These are phyloP conservation scores for Oenanthe oenanthe DNA, from an alignment of 2,113 vertebrate genomes.

Conservation along the genomic window DNA sequence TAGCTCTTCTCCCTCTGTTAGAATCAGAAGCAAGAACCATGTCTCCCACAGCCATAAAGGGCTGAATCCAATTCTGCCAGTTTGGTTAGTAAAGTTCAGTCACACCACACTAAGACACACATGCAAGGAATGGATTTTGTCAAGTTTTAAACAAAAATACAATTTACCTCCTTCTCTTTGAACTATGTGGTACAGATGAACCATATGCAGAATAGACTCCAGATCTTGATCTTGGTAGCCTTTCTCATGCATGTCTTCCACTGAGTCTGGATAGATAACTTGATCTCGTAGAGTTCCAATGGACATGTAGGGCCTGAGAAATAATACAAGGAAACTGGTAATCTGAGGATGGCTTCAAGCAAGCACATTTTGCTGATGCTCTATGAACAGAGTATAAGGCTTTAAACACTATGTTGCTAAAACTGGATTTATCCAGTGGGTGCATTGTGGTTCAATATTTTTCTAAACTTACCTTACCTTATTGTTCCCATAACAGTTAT, in stretches of 20 bases:
- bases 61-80: neutral
- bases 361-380: neutral
- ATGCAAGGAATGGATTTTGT: fast-evolving
- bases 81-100: neutral
- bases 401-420: constrained; percentile 22
- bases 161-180: constrained; percentile 93
- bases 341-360: neutral
- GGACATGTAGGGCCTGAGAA: constrained; percentile 94
- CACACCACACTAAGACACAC: neutral
- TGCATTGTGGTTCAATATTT: neutral
- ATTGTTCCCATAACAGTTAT: constrained; percentile 26
- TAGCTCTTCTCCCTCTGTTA: neutral
- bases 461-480: neutral
- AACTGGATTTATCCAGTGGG: constrained; percentile 9
- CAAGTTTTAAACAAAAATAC: neutral
- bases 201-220: constrained; percentile 88
- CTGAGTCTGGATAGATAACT: constrained; percentile 95
- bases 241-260: constrained; percentile 90
- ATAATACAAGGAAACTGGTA: neutral
- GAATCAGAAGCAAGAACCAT: neutral
- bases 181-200: constrained; percentile 95
- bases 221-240: constrained; percentile 88
- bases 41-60: neutral
- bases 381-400: neutral
- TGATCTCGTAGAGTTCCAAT: constrained; percentile 94